Evolutionary conservation across 2,888 invertebrate species (phyloP), one percentile per base, ranked within the genome.

Genomic region (Platycheirus albimanus): DNA sequence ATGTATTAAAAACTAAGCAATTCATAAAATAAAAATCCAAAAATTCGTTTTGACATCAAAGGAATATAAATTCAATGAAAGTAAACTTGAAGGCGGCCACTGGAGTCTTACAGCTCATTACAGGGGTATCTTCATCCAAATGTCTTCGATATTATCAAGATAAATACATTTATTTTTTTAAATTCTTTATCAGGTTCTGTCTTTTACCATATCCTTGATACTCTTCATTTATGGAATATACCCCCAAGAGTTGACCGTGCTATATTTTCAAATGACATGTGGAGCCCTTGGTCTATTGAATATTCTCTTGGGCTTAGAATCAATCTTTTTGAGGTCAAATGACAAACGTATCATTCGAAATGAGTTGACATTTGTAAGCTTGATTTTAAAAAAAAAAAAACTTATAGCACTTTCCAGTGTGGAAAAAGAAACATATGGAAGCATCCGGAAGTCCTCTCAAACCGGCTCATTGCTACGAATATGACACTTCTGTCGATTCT

Each of bases 241-340:
- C 38, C 77, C 77, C 1, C 61, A 81, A 63, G 67, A 77, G 6
- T 6, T 54, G 19, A 77, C 4, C 1, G 56, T 41, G 3, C 19
- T 72, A 2, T 63, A 67, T 33, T 77, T 49, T 41, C 58, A 81
- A 67, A 77, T 81, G 56, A 54, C 66, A 20, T 67, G 51, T 15
- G 66, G 24, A 15, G 36, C 81, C 36, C 5, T 56, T 0, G 61
- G 67, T 2, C 4, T 33, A 2, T 7, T 67, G n/a, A 33, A 41
- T n/a, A 28, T 67, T 19, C 33, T 81, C 1, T 3, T 77, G 0
- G 72, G 67, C 6, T 5, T 71, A 6, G 81, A 81, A 38, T 54
- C 33, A 0, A 8, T 67, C 13, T 11, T 36, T 7, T 67, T 71
- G 28, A n/a, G 13, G 0, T 28, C 81, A 11, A 52, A 7, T 0